Percentiles rank a stretch among this genome's conserved stretches.
Conservation (phyloP, 2,797 vertebrate species). For the Platyrinchus mystaceus region DNA sequence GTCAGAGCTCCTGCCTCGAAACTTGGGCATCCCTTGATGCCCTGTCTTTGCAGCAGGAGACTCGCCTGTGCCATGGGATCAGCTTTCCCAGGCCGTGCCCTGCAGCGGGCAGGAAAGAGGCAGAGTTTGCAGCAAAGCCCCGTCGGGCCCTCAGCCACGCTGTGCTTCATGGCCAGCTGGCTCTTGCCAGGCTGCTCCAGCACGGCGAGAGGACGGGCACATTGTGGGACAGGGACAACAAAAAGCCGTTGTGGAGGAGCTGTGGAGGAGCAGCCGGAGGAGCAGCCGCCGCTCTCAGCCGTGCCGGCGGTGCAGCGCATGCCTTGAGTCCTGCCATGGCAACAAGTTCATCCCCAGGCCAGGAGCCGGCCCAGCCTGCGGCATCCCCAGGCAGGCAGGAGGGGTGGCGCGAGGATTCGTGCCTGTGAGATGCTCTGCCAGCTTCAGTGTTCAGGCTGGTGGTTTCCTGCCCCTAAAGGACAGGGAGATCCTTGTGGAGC, state of each 20-base stretch:
- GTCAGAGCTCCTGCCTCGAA: background rate
- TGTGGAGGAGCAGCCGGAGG: constrained; percentile 1
- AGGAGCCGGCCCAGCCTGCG: background rate
- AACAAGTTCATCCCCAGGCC: constrained; percentile 65
- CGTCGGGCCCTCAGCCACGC: background rate
- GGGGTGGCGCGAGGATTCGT: background rate
- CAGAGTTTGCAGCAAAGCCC: background rate
- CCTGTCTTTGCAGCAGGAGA: background rate
- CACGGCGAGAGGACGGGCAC: accelerated
- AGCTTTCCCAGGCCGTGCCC: background rate
- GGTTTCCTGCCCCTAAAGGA: background rate
- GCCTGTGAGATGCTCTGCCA: background rate
- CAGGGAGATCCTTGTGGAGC: background rate
- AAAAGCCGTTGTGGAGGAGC: constrained; percentile 15
- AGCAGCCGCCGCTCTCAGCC: background rate
- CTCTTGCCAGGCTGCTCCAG: background rate
- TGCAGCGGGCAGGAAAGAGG: background rate
- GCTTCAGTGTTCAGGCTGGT: background rate
- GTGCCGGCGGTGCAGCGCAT: accelerated
- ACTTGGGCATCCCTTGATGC: background rate
- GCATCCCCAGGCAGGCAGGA: background rate
- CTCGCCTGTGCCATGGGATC: accelerated
- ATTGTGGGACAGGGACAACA: background rate
- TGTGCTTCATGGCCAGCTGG: background rate
- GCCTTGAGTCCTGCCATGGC: constrained; percentile 53